Conservation (phyloP, 2,888 invertebrate species). For the Parnassius orleans region DNA sequence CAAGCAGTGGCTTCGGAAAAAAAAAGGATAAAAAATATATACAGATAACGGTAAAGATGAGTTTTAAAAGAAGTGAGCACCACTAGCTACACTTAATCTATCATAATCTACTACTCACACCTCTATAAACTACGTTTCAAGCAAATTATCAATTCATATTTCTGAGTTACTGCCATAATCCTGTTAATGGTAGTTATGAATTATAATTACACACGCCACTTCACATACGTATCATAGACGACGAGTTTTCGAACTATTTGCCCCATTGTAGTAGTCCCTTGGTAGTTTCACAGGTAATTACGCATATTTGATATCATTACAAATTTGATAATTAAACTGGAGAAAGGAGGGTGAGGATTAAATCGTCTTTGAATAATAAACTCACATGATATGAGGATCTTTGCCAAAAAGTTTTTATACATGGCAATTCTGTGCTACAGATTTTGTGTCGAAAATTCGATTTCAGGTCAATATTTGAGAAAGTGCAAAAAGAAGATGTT, state of each 20-base stretch:
- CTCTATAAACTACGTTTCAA: too few relatives aligned
- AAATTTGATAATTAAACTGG: slow-evolving; percentile 15
- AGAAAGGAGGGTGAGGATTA: not conserved
- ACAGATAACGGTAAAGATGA: too few relatives aligned
- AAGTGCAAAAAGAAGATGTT: too few relatives aligned
- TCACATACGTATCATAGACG: slow-evolving; percentile 13
- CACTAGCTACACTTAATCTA: too few relatives aligned
- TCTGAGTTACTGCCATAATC: slow-evolving; percentile 3
- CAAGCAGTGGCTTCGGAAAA: too few relatives aligned
- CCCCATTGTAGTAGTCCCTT: slow-evolving; percentile 12
- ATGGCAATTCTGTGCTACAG: too few relatives aligned
- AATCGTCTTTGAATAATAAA: not conserved
- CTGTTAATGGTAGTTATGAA: slow-evolving; percentile 19
- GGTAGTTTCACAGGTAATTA: slow-evolving; percentile 7
- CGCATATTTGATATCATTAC: slow-evolving; percentile 19
- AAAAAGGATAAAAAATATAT: too few relatives aligned
- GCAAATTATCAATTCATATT: not conserved
- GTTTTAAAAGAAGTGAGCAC: too few relatives aligned
- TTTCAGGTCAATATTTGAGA: too few relatives aligned
- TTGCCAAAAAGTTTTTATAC: too few relatives aligned
- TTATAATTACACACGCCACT: slow-evolving; percentile 20
- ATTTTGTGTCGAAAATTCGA: too few relatives aligned
- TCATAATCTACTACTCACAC: too few relatives aligned
- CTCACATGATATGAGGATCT: not conserved
- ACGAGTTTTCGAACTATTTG: slow-evolving; percentile 9